A percentile compares a stretch with the other conserved stretches of the same genome.
Evolutionary conservation across 2,888 invertebrate species (phyloP).

Genomic region (Pyrgus malvae): DNA sequence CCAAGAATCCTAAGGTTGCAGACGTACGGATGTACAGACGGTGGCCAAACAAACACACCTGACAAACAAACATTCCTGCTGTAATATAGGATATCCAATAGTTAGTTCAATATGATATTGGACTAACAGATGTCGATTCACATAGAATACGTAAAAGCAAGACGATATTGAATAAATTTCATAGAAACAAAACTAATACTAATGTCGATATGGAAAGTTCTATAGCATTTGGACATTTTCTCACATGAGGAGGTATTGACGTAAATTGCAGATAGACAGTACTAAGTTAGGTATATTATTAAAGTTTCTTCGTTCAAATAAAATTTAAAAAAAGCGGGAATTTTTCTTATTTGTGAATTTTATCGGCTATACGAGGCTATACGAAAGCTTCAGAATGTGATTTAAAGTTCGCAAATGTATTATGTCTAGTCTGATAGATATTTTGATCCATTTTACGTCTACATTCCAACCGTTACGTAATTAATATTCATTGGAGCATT

Average conservation of each 20-base stretch:
- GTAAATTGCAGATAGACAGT: too few relatives aligned
- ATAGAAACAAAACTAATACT: slow-evolving; percentile 13
- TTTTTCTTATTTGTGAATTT: too few relatives aligned
- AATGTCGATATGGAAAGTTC: not conserved
- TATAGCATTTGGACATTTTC: not conserved
- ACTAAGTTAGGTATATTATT: too few relatives aligned
- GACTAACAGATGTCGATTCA: slow-evolving; percentile 30
- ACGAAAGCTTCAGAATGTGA: too few relatives aligned
- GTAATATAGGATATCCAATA: slow-evolving; percentile 22
- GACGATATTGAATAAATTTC: slow-evolving; percentile 1
- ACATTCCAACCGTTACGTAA: slow-evolving; percentile 15
- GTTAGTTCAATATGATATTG: slow-evolving; percentile 15
- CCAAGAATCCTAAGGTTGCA: slow-evolving; percentile 35
- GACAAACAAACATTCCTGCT: slow-evolving; percentile 25
- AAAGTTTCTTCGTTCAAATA: too few relatives aligned
- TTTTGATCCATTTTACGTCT: slow-evolving; percentile 7
- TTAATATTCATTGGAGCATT: slow-evolving; percentile 21
- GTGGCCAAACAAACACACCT: slow-evolving; percentile 36
- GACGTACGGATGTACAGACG: slow-evolving; percentile 23
- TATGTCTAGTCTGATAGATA: too few relatives aligned
- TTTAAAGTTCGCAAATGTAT: too few relatives aligned
- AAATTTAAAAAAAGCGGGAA: too few relatives aligned
- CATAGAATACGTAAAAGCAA: slow-evolving; percentile 14
- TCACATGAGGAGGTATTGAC: too few relatives aligned
- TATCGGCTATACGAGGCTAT: too few relatives aligned